Evolutionary conservation across 2,888 invertebrate species (phyloP), one percentile per base, ranked within the genome.

Genomic region (Pyrgus malvae): DNA sequence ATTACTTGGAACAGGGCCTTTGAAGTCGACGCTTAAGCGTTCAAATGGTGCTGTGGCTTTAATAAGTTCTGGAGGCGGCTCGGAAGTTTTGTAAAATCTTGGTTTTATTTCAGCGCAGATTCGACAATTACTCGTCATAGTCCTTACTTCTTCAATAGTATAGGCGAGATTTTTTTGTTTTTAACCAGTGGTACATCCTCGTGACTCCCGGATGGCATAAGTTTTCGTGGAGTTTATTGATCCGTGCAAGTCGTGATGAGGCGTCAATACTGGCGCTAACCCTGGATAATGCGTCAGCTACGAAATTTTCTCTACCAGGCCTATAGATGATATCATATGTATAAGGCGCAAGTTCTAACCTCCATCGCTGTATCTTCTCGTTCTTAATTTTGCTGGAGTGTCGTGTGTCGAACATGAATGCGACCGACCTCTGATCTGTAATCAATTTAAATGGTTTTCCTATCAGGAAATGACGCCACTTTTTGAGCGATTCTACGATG

Each of bases 281-380:
- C 12, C 61, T 21, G 2, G 61, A 60, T 19, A 60, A 31, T 5
- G 62, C 54, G 21, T 62, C 65, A 6, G 63, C 62, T 14, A 44
- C 62, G 16, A n/a, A 29, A 38, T 65, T 65, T 9, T 61, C 48
- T 16, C 12, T 51, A 3, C 64, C 61, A 1, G 62, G 64, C 19
- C 59, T 35, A 27, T 65, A 65, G 19, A 61, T 55, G n/a, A 64
- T 61, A 19, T 64, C 63, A 21, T 59, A 64, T 17, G 59, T 60
- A 16, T 51, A 66, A 16, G 45, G 45, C 1, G 64, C 50, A 5
- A 64, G 46, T 40, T 64, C 60, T 14, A 63, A 42, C 6, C 64
- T 49, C 60, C 60, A 61, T 17, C 62, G 35, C 35, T 57, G 37
- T 16, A 60, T 56, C 12, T 60, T 64, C 7, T 63, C 58, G 44